Evolutionary conservation across 2,113 vertebrate species (phyloP).

Genomic region (Candoia aspera): DNA sequence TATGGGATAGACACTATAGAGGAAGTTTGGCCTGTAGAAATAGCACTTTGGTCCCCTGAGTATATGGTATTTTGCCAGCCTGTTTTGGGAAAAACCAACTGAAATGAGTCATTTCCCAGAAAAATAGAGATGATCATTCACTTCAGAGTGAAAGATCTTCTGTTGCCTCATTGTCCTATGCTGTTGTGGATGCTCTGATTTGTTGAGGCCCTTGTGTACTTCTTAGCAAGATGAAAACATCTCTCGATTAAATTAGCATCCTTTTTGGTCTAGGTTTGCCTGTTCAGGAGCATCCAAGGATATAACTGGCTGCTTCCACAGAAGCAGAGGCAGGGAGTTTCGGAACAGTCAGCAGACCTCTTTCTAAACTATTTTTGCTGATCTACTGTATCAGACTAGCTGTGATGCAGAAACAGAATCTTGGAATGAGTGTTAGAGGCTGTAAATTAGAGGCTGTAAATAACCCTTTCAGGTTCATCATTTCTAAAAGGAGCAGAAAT

Average conservation of each 20-base stretch:
- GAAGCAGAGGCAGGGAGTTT: background rate
- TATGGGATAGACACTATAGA: background rate
- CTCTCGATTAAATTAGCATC: background rate
- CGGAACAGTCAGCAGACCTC: background rate
- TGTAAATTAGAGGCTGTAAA: background rate
- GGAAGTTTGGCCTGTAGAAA: background rate
- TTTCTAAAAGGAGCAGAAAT: background rate
- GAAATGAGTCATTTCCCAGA: constrained; percentile 31
- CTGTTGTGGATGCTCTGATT: background rate
- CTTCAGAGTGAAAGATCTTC: background rate
- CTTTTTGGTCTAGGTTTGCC: background rate
- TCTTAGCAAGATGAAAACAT: background rate
- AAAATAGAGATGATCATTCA: background rate
- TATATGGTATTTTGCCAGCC: background rate
- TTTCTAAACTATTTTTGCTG: constrained; percentile 11
- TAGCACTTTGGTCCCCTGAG: background rate
- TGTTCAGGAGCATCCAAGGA: background rate
- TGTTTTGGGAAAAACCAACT: background rate
- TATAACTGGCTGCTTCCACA: background rate
- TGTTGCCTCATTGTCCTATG: background rate
- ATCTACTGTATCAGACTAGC: background rate
- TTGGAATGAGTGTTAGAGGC: background rate
- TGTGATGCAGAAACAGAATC: background rate
- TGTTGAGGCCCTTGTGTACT: background rate
- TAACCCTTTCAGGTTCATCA: constrained; percentile 13